Evolutionary conservation across 2,888 invertebrate genomes (phyloP).

Genomic region (Sarcophaga caerulescens): DNA sequence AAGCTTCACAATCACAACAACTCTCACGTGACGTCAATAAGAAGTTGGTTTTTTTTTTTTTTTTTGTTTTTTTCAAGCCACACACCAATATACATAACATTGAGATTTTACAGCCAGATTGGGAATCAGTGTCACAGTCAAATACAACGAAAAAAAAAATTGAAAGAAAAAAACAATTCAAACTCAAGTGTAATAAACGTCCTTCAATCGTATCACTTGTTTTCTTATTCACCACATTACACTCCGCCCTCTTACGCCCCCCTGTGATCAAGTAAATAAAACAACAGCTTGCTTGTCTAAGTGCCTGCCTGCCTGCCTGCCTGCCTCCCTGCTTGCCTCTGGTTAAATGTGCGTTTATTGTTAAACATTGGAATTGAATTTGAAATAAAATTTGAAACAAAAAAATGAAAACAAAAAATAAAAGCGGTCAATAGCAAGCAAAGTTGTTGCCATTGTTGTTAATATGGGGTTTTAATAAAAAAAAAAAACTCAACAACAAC

Average conservation of each 20-base stretch:
- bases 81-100: not conserved
- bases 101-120: slow-evolving; percentile 55
- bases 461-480: not conserved
- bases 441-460: slow-evolving; percentile 49
- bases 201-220: slow-evolving; percentile 23
- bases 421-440: slow-evolving; percentile 57
- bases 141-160: not conserved
- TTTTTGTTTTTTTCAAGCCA: not conserved
- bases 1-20: no score
- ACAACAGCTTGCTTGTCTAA: not conserved
- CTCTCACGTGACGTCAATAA: slow-evolving; percentile 50
- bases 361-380: slow-evolving; percentile 49
- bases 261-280: no score
- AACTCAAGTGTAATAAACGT: slow-evolving; percentile 62
- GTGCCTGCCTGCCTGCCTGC: not conserved
- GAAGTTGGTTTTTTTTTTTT: not conserved
- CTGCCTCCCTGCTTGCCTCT: slow-evolving; percentile 17
- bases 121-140: slow-evolving; percentile 60
- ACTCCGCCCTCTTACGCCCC: no score
- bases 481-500: no score
- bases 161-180: not conserved
- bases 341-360: slow-evolving; percentile 4
- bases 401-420: not conserved
- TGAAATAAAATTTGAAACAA: slow-evolving; percentile 7
- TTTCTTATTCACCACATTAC: no score